phyloP scores from a whole-genome alignment of 2,888 invertebrate species.

The Hartigia nigra region DNA sequence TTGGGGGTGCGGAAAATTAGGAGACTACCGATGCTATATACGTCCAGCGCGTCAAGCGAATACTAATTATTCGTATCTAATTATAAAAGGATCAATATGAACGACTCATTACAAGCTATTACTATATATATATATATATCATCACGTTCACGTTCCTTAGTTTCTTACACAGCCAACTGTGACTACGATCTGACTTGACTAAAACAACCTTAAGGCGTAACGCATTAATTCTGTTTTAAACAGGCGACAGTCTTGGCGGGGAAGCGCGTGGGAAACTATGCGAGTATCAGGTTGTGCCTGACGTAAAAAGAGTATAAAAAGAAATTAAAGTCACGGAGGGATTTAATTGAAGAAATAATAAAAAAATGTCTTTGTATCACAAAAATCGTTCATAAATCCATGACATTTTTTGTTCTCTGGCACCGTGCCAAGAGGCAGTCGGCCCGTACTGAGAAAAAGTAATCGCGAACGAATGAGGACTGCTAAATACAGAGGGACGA shows the following conservation, averaged over 20 bases:
- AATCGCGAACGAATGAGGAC: not conserved
- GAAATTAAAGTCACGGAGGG: not conserved
- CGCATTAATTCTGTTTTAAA: not conserved
- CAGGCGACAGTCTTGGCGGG: not conserved
- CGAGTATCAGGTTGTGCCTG: not conserved
- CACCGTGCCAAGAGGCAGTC: not conserved
- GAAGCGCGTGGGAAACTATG: not conserved
- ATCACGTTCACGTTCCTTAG: not conserved
- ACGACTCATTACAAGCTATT: not conserved
- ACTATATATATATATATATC: not conserved
- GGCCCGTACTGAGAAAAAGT: not conserved
- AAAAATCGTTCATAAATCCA: not conserved
- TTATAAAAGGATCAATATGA: not conserved
- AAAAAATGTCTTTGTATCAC: not conserved
- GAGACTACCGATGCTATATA: not conserved
- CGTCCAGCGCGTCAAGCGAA: slow-evolving; percentile 14
- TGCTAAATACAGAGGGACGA: slow-evolving; percentile 11
- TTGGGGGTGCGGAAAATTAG: slow-evolving; percentile 21
- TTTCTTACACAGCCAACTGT: not conserved
- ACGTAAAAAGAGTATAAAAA: not conserved
- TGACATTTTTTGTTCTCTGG: not conserved
- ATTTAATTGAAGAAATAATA: not conserved
- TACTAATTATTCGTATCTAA: slow-evolving; percentile 8
- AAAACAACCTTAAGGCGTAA: not conserved
- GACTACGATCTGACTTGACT: not conserved